These are phyloP conservation scores for Drosophila greeni DNA, from an alignment of 2,888 invertebrate species.

Conservation along the genomic window DNA sequence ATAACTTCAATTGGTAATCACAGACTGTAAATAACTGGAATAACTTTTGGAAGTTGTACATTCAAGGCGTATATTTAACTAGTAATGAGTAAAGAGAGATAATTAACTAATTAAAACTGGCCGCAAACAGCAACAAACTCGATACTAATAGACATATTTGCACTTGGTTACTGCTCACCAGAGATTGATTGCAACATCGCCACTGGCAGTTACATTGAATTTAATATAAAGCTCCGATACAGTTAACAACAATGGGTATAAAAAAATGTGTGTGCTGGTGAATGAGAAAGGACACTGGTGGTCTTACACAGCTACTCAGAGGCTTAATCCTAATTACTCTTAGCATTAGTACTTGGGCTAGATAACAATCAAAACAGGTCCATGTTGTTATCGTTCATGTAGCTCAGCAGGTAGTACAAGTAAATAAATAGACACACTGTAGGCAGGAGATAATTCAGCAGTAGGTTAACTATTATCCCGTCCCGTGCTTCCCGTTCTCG, in stretches of 20 bases:
- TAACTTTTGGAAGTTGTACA: conserved; percentile 58
- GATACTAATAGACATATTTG: conserved; percentile 34
- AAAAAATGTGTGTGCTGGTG: conserved; percentile 34
- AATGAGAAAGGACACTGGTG: conserved; percentile 65
- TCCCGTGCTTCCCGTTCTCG: conserved; percentile 92
- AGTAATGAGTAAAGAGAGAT: conserved; percentile 24
- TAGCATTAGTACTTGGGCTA: conserved; percentile 31
- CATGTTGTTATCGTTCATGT: conserved; percentile 63
- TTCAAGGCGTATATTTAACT: conserved; percentile 45
- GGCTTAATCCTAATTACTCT: conserved; percentile 28
- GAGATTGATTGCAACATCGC: conserved; percentile 47
- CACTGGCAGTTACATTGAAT: conserved; percentile 56
- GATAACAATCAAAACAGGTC: conserved; percentile 53
- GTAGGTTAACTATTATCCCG: conserved; percentile 80
- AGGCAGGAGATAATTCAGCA: conserved; percentile 78
- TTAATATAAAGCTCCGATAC: conserved; percentile 60
- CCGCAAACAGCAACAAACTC: conserved; percentile 39
- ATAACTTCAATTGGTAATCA: conserved; percentile 66
- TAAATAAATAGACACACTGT: conserved; percentile 78
- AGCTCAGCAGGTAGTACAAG: conserved; percentile 75
- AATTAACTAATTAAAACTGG: conserved; percentile 65
- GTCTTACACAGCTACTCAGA: conserved; percentile 44
- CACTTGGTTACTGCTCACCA: conserved; percentile 22
- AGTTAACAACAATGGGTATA: conserved; percentile 42
- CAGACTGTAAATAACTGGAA: conserved; percentile 68